Conservation (phyloP, 1,140 invertebrate genomes). For the Zaprionus gabonicus region DNA sequence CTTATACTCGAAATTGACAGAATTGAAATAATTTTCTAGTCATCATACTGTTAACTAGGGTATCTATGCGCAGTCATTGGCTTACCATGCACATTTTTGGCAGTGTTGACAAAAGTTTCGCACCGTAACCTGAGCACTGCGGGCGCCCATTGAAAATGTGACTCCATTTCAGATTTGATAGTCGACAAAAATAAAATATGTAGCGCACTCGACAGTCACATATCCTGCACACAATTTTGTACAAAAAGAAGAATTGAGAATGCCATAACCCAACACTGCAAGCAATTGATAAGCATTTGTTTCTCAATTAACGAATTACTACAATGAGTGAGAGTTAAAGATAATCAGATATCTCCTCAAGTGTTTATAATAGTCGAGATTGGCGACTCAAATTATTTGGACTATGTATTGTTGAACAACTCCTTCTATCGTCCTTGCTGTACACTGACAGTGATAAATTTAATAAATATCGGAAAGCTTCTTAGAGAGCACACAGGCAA, state of each 20-base stretch:
- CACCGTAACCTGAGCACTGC: constrained; percentile 14
- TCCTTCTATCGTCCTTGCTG: not conserved
- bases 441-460: not conserved
- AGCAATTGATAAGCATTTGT: no score
- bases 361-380: no score
- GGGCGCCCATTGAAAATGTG: constrained; percentile 70
- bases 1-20: no score
- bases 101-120: constrained; percentile 63
- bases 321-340: no score
- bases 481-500: not conserved
- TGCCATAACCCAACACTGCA: not conserved
- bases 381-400: no score
- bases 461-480: constrained; percentile 55
- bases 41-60: not conserved
- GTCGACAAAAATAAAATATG: constrained; percentile 42
- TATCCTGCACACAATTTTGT: not conserved
- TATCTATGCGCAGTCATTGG: not conserved
- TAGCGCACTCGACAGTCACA: not conserved
- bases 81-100: constrained; percentile 6
- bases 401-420: not conserved
- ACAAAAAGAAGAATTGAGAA: not conserved
- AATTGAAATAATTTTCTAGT: no score
- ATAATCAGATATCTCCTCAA: no score
- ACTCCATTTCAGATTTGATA: constrained; percentile 77
- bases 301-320: no score